Evolutionary conservation across 2,888 invertebrate species (phyloP).

Genomic region (Andrena minutula): DNA sequence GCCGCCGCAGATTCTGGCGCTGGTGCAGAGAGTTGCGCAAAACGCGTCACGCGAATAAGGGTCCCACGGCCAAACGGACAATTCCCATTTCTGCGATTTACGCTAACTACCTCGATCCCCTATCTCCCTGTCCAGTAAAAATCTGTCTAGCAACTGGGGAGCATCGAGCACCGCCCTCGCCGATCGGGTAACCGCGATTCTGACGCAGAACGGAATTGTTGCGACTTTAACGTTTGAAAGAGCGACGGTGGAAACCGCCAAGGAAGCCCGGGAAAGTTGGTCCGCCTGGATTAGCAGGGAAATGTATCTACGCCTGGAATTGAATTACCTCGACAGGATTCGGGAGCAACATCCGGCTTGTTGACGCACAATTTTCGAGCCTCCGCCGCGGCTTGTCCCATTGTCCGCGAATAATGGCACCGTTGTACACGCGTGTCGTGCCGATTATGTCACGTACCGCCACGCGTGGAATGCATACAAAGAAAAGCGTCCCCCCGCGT

Average conservation of each 20-base stretch:
- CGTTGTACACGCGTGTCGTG: constrained; percentile 70
- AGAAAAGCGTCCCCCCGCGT: constrained; percentile 51
- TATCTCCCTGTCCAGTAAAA: background rate
- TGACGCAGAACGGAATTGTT: no score
- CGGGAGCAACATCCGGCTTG: constrained; percentile 40
- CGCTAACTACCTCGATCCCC: background rate
- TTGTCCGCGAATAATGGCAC: constrained; percentile 70
- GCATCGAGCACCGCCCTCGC: background rate
- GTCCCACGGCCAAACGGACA: constrained; percentile 47
- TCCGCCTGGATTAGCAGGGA: background rate
- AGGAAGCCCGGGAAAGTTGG: no score
- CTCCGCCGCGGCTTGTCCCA: constrained; percentile 60
- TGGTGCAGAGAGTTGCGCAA: constrained; percentile 36
- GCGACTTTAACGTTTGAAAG: no score
- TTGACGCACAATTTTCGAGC: constrained; percentile 59
- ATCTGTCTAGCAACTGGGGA: background rate
- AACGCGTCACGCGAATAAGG: constrained; percentile 24
- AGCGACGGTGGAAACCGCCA: no score
- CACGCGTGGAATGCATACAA: constrained; percentile 75
- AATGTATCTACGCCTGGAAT: constrained; percentile 15
- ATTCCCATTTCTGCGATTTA: constrained; percentile 19
- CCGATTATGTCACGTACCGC: constrained; percentile 77
- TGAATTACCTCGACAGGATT: constrained; percentile 47
- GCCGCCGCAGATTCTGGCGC: constrained; percentile 27
- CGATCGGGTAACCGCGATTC: no score